A percentile compares a stretch with the other conserved stretches of the same genome.
phyloP scores from a whole-genome alignment of 2,113 vertebrate genomes.

The Falco punctatus region DNA sequence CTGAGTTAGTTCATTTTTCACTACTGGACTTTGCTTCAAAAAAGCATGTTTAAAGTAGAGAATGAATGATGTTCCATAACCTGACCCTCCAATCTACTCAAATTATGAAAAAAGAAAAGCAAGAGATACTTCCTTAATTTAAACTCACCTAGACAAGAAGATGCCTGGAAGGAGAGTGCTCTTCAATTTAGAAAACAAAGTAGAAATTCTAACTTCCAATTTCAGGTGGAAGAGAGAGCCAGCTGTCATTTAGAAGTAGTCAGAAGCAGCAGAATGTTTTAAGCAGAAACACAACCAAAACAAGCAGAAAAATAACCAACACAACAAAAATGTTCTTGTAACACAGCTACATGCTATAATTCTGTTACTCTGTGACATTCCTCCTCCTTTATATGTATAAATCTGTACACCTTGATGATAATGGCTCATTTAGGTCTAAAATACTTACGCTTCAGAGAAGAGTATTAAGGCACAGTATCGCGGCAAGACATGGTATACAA shows the following conservation, averaged over 20 bases:
- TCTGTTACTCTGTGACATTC: not conserved
- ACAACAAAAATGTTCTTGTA: not conserved
- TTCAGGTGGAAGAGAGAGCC: not conserved
- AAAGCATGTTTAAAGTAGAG: not conserved
- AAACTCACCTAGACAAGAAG: not conserved
- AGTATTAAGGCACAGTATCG: not conserved
- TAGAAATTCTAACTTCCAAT: not conserved
- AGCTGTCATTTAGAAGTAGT: not conserved
- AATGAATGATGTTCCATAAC: not conserved
- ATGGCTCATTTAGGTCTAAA: not conserved
- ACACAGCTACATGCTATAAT: not conserved
- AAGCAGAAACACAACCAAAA: not conserved
- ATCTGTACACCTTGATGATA: not conserved
- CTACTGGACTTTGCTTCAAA: not conserved
- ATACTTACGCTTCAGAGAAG: not conserved
- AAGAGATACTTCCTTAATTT: rapidly evolving
- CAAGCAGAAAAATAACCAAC: not conserved
- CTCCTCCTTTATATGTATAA: not conserved
- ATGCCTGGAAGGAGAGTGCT: not conserved
- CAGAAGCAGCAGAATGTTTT: not conserved
- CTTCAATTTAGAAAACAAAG: not conserved
- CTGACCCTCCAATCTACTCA: not conserved
- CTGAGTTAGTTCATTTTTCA: not conserved
- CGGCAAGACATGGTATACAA: not conserved
- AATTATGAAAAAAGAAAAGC: not conserved